These are phyloP conservation scores for Haplochromis vanheusdeni DNA, from an alignment of 2,113 vertebrate genomes.

Conservation along the genomic window DNA sequence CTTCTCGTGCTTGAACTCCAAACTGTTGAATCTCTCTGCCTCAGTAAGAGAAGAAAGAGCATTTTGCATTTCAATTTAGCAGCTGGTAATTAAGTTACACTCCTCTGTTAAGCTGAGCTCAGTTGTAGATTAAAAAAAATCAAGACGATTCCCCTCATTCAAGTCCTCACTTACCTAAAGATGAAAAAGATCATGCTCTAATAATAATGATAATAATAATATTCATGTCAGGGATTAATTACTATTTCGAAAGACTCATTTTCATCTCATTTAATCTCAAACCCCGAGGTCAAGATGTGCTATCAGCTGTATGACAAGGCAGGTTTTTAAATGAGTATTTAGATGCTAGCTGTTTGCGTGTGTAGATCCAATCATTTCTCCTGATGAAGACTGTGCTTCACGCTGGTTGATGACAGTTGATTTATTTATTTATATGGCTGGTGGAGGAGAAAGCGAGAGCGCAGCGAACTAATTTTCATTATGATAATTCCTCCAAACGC, in stretches of 20 bases:
- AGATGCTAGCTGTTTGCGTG: neutral
- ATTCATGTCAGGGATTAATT: neutral
- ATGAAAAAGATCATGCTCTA: neutral
- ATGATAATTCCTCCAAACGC: neutral
- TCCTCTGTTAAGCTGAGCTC: conserved; percentile 12
- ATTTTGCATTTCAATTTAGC: conserved; percentile 40
- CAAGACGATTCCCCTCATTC: neutral
- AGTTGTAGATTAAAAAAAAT: conserved; percentile 27
- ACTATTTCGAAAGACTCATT: neutral
- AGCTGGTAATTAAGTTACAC: conserved; percentile 27
- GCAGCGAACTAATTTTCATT: neutral
- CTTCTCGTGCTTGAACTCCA: neutral
- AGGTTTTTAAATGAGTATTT: neutral
- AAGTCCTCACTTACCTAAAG: neutral
- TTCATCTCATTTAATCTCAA: neutral
- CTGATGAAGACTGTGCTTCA: neutral
- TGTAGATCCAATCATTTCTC: neutral
- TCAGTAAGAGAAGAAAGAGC: neutral
- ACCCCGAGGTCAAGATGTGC: neutral
- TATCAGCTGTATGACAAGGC: neutral
- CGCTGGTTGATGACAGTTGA: conserved; percentile 1
- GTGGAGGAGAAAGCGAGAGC: neutral
- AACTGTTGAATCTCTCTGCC: neutral
- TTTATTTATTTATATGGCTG: neutral
- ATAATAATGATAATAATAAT: neutral